phyloP scores from a whole-genome alignment of 2,113 vertebrate genomes.

The Python bivittatus region DNA sequence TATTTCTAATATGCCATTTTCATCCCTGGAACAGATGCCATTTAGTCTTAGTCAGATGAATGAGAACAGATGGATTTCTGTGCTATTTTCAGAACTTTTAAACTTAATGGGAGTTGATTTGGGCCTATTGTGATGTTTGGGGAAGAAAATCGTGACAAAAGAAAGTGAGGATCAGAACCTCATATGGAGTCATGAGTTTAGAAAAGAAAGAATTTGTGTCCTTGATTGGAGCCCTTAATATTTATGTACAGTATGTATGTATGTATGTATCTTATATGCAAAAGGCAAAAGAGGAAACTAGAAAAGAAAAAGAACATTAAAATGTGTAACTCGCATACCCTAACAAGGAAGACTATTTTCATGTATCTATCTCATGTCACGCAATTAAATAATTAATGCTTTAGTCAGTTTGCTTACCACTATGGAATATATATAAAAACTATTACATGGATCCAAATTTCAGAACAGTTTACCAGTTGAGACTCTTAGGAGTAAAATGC shows the following conservation, averaged over 20 bases:
- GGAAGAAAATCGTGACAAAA: background rate
- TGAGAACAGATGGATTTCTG: constrained; percentile 1
- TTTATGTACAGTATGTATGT: no score
- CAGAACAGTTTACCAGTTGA: background rate
- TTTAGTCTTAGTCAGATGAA: constrained; percentile 5
- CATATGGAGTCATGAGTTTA: background rate
- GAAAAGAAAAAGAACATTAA: background rate
- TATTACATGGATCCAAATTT: background rate
- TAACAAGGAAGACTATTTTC: background rate
- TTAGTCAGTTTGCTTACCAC: background rate
- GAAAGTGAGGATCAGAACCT: background rate
- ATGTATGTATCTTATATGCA: background rate
- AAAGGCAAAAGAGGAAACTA: background rate
- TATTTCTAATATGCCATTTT: background rate
- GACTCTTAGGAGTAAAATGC: background rate
- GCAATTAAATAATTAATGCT: background rate
- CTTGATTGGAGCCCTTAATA: background rate
- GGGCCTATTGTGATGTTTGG: background rate
- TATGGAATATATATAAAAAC: background rate
- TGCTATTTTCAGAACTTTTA: constrained; percentile 12
- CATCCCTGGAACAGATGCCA: background rate
- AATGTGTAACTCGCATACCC: background rate
- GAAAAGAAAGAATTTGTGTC: background rate
- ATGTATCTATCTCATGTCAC: background rate
- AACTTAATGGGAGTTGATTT: constrained; percentile 13